Evolutionary conservation across 1,140 invertebrate genomes (phyloP).

Genomic region (Papilio polytes): DNA sequence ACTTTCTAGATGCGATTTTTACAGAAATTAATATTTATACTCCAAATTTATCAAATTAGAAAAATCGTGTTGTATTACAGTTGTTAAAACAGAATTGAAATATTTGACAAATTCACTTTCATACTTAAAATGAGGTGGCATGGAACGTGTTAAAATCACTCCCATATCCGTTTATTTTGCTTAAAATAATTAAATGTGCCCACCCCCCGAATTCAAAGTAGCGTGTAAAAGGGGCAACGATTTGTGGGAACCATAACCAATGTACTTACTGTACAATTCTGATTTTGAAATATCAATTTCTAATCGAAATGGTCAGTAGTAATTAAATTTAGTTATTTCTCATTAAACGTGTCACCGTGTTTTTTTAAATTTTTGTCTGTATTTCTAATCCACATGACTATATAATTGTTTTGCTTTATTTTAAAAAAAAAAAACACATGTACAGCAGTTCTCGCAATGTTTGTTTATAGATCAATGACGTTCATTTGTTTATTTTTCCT

Average conservation of each 20-base stretch:
- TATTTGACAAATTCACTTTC: background rate
- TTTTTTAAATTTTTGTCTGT: too few species aligned
- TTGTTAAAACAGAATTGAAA: too few species aligned
- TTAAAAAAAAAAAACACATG: constrained; percentile 8
- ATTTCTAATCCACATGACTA: too few species aligned
- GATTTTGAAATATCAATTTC: constrained; percentile 30
- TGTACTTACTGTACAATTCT: constrained; percentile 40
- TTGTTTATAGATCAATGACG: constrained; percentile 34
- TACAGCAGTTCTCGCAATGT: background rate
- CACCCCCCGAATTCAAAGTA: constrained; percentile 53
- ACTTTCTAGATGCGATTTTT: too few species aligned
- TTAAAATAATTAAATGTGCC: constrained; percentile 67
- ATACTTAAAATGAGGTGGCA: constrained; percentile 7
- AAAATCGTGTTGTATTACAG: too few species aligned
- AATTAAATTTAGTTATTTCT: background rate
- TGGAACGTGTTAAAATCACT: constrained; percentile 45
- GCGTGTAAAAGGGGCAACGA: constrained; percentile 54
- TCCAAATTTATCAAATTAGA: too few species aligned
- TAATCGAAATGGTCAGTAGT: background rate
- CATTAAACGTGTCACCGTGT: too few species aligned
- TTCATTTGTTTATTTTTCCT: constrained; percentile 33
- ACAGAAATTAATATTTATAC: too few species aligned
- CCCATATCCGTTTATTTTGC: constrained; percentile 68
- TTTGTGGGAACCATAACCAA: constrained; percentile 67
- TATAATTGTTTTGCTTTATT: background rate